These are phyloP conservation scores for Enteromius fasciolatus DNA, from an alignment of 2,797 vertebrate species.

Conservation along the genomic window DNA sequence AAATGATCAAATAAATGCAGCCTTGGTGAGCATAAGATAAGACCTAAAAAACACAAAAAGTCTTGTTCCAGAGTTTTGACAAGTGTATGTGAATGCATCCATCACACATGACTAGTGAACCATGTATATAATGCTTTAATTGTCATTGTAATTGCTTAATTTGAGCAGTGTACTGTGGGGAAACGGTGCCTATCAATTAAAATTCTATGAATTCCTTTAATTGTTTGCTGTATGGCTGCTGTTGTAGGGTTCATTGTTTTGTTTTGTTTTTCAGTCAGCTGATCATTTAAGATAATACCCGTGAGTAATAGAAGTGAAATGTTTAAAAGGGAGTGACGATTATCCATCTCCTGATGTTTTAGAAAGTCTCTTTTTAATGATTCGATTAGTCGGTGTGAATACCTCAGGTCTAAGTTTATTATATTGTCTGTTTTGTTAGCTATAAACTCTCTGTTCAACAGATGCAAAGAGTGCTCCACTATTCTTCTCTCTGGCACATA, in stretches of 20 bases:
- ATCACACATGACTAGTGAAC: constrained; percentile 1
- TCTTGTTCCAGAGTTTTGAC: not conserved
- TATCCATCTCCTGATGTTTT: not conserved
- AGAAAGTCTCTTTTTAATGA: not conserved
- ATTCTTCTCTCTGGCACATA: constrained; percentile 80
- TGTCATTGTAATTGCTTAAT: not conserved
- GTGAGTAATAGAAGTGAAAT: not conserved
- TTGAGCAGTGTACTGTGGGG: not conserved
- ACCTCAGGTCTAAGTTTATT: not conserved
- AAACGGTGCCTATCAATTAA: not conserved
- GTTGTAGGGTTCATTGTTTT: not conserved
- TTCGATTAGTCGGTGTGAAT: not conserved
- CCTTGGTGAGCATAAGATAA: not conserved
- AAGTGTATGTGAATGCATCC: not conserved
- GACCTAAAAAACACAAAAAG: not conserved
- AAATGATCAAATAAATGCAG: not conserved
- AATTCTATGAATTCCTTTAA: not conserved
- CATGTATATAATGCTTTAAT: not conserved
- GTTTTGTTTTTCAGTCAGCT: not conserved
- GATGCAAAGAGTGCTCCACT: constrained; percentile 80
- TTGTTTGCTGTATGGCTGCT: not conserved
- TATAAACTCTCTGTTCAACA: constrained; percentile 55
- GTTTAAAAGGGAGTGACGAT: not conserved
- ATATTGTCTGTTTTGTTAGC: not conserved
- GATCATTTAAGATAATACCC: not conserved